These are phyloP conservation scores for Siderastrea radians DNA, from an alignment of 92 coral and sea anemone species.

Conservation along the genomic window DNA sequence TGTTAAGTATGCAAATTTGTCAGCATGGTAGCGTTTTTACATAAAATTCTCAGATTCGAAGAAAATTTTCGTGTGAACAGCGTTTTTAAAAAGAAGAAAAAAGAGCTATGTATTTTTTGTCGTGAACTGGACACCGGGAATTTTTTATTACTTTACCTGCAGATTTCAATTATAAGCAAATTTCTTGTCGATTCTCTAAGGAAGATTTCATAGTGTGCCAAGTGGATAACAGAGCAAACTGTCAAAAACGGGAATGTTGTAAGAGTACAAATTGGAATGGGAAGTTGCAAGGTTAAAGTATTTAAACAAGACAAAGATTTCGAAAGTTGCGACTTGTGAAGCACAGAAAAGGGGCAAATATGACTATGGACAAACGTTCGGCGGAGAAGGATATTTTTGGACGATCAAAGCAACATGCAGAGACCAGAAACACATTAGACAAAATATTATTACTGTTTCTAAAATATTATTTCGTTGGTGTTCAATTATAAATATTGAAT, in stretches of 20 bases:
- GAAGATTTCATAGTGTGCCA: not conserved
- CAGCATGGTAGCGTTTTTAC: not conserved
- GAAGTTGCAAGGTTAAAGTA: not conserved
- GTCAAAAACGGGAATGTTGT: not conserved
- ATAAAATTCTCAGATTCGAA: not conserved
- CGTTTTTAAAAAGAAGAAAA: not conserved
- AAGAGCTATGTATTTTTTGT: not conserved
- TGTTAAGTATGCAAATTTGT: constrained; percentile 10
- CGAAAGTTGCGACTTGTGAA: not conserved
- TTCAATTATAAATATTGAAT: not conserved
- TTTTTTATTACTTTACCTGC: not conserved
- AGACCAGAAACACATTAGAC: not conserved
- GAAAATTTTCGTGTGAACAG: not conserved
- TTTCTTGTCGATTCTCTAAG: not conserved
- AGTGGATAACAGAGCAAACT: not conserved
- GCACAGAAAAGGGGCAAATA: not conserved
- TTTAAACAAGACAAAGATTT: no score
- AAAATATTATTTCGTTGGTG: not conserved
- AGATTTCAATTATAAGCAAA: not conserved
- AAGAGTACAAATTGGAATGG: not conserved
- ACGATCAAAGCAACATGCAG: constrained; percentile 13
- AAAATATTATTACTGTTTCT: constrained; percentile 1
- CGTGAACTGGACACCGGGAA: not conserved
- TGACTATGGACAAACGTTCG: not conserved
- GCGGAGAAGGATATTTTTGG: not conserved